Evolutionary conservation across 1,140 invertebrate genomes (phyloP).

Genomic region (Scaptomyza montana): DNA sequence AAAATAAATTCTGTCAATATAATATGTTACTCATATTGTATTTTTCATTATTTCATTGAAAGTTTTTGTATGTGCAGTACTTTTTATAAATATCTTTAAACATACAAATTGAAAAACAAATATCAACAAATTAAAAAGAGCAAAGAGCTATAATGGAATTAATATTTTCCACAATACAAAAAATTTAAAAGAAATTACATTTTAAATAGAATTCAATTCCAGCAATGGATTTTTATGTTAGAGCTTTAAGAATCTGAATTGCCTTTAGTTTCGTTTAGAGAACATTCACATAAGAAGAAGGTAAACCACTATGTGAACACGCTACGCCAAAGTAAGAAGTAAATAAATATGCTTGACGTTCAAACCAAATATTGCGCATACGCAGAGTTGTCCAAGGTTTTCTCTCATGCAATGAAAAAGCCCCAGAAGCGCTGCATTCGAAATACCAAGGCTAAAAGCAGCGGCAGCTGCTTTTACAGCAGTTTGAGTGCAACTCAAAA

Average conservation of each 20-base stretch:
- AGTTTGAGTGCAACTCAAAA: neutral
- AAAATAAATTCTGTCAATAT: too few relatives aligned
- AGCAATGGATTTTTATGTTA: neutral
- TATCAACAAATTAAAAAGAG: too few relatives aligned
- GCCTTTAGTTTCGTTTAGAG: neutral
- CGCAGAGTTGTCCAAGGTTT: constrained; percentile 44
- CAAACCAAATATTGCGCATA: constrained; percentile 51
- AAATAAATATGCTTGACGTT: constrained; percentile 37
- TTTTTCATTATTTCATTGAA: too few relatives aligned
- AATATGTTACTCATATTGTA: too few relatives aligned
- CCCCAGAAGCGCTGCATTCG: constrained; percentile 15
- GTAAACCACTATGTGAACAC: constrained; percentile 20
- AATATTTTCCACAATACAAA: too few relatives aligned
- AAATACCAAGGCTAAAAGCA: constrained; percentile 29
- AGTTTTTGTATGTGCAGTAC: too few relatives aligned
- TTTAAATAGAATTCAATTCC: too few relatives aligned
- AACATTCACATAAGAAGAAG: neutral
- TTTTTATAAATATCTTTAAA: too few relatives aligned
- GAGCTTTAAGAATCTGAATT: neutral
- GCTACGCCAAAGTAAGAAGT: constrained; percentile 13
- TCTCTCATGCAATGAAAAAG: constrained; percentile 22
- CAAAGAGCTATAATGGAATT: too few relatives aligned
- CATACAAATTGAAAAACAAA: too few relatives aligned
- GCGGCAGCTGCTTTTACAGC: neutral
- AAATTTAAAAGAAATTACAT: neutral